Evolutionary conservation across 2,113 vertebrate genomes (phyloP), one percentile per base, ranked within the genome.

Genomic region (Dissostichus mawsoni): DNA sequence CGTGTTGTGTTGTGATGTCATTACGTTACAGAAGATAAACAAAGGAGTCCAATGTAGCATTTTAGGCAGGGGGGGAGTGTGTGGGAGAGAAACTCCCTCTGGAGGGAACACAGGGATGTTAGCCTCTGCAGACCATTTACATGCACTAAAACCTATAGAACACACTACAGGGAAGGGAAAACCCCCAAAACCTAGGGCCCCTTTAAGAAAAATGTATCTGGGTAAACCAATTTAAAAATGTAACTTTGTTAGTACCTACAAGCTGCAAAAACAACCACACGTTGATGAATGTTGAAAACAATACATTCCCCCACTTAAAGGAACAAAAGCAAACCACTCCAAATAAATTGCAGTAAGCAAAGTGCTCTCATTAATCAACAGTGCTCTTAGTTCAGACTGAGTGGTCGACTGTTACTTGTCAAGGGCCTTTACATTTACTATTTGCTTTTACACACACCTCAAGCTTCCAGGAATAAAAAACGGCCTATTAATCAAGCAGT

Each of bases 351-450:
- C 83, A 66, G 74, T 74, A 85, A 68, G 83, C 80, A 91, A 84
- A 91, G 85, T 89, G 87, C 76, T 80, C 11, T 74, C 80, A 89
- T 91, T 82, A 90, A 90, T 91, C 83, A 89, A 20, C 63, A 3
- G 56, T 5, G 66, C 83, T 68, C 33, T 65, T 72, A 67, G 77
- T 63, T 87, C 69, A 59, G 69, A 81, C 71, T 63, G 33, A 82
- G 74, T 45, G 65, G 70, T 80, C 20, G 69, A 50, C 73, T 63
- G 65, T 66, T 80, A 85, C 76, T 78, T 87, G 82, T 89, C 73
- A 75, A 86, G 71, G 62, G 76, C 74, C 78, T 87, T 90, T 77
- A 73, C 85, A 72, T 86, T 68, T 81, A 68, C 47, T 62, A 74
- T 89, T 81, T 76, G 72, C 72, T 89, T 87, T 87, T 82, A 69